Evolutionary conservation across 2,113 vertebrate genomes (phyloP), one percentile per base, ranked within the genome.

Genomic region (Chaenocephalus aceratus): DNA sequence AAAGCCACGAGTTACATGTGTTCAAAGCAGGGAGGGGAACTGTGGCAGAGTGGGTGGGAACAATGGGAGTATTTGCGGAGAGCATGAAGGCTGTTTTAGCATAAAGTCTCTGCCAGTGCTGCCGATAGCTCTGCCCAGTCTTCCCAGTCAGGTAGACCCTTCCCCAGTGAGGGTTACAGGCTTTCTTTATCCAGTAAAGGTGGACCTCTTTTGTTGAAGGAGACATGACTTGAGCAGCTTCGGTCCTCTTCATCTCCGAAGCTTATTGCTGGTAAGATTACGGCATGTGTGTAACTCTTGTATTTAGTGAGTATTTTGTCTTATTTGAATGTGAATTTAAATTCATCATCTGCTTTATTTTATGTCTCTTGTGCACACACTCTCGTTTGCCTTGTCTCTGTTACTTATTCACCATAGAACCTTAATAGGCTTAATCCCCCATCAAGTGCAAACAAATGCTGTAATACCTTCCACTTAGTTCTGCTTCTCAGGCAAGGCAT

Each of bases 1-100:
- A 56, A 70, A 82, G 44, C 41, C 49, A 63, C 61, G 59, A 79
- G 67, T 82, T 56, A 34, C 30, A 49, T 57, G 66, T 70, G 77
- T 73, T 72, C 3, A 74, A 72, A 58, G 57, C 60, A 21, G 85
- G 71, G 86, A 79, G 80, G 71, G 46, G 72, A 65, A 66, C 52
- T 3, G 68, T 67, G 70, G 56, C 10, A 36, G 66, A 81, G 83
- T 80, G 91, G 85, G 88, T 79, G 88, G 87, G 85, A 89, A 89
- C 86, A 89, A 85, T 77, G 72, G 85, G 79, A 83, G 59, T 66
- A 73, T 87, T 79, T 68, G 75, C 70, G 15, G 57, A 80, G 65
- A 81, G 65, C 82, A 78, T 62, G 70, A 54, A 30, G 46, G 64
- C 48, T 41, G 0, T 77, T 80, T 68, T 51, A 56, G 68, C 52